Evolutionary conservation across 2,888 invertebrate genomes (phyloP), one percentile per base, ranked within the genome.

Genomic region (Ochlodes sylvanus): DNA sequence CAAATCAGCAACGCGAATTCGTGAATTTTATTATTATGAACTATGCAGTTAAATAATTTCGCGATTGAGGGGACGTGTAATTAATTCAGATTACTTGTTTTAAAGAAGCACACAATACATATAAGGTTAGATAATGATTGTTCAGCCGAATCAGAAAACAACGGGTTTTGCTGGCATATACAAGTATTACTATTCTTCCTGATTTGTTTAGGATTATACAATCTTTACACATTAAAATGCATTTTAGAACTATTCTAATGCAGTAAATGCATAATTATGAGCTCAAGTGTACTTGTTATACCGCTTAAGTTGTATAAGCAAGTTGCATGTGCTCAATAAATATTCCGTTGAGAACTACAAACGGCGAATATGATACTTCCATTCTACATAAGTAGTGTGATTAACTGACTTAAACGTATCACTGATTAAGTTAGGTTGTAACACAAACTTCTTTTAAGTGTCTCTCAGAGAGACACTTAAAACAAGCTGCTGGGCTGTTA

Each of bases 1-100:
- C 9, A 17, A 54, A 54, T 42, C 41, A 81, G 87, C 88, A 81
- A 81, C 77, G 89, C 87, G 89, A 87, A 73, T 83, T n/a, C n/a
- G 82, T 82, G 81, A 83, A 80, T 79, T 76, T 76, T 79, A 77
- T 79, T 82, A 79, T 83, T 38, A 41, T 21, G 55, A 55, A 55
- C 15, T 34, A 17, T 55, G 34, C 5, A 34, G 9, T 55, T 27
- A 17, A 38, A 38, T 38, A 38, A 27, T 27, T 52, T 21, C 14
- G 15, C 34, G 34, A 34, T 55, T 34, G 14, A 32, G 57, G 27
- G 12, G 15, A 19, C 6, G 44, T 60, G 19, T 44, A 57, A 32
- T 60, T 60, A 44, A 44, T 44, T 41, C n/a, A 15, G 15, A 44
- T 9, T 2, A 60, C 44, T 44, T 21, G 41, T 65, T 52, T 58